Percentiles rank a stretch among this genome's conserved stretches.
These are phyloP conservation scores for Paraescarpia echinospica DNA, from an alignment of 1,140 invertebrate genomes.

Conservation along the genomic window DNA sequence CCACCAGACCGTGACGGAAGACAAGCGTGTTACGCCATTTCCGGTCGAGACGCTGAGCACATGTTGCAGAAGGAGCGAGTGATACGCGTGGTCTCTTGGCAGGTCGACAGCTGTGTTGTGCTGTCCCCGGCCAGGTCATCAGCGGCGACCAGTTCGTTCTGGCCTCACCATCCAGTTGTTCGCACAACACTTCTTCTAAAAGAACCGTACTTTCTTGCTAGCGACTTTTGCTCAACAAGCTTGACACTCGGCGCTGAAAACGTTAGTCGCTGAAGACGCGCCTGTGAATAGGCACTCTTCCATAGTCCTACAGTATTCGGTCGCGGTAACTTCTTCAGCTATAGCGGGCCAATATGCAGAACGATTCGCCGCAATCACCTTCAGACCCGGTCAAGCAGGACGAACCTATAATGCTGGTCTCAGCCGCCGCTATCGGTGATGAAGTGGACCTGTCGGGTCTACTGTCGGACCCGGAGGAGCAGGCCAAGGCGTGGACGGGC, in stretches of 20 bases:
- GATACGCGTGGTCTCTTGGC: neutral
- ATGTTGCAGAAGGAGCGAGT: neutral
- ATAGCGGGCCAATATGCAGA: neutral
- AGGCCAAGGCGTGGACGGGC: no score
- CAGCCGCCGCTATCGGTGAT: neutral
- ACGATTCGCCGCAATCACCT: neutral
- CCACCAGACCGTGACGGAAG: neutral
- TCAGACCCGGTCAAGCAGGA: neutral
- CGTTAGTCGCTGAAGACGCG: neutral
- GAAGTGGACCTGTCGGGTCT: neutral
- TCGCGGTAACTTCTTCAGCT: neutral
- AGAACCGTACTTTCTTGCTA: neutral
- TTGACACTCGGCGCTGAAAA: neutral
- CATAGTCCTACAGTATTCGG: neutral
- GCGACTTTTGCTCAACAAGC: neutral
- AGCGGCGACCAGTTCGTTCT: neutral
- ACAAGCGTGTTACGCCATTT: neutral
- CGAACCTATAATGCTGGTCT: neutral
- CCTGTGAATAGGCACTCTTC: neutral
- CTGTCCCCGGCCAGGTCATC: neutral
- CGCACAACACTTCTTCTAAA: no score
- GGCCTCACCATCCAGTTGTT: no score
- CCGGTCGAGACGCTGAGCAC: conserved; percentile 2
- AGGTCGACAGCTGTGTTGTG: neutral
- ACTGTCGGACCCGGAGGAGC: neutral